phyloP scores from a whole-genome alignment of 2,797 vertebrate genomes.

The Phyllotis vaccarum region DNA sequence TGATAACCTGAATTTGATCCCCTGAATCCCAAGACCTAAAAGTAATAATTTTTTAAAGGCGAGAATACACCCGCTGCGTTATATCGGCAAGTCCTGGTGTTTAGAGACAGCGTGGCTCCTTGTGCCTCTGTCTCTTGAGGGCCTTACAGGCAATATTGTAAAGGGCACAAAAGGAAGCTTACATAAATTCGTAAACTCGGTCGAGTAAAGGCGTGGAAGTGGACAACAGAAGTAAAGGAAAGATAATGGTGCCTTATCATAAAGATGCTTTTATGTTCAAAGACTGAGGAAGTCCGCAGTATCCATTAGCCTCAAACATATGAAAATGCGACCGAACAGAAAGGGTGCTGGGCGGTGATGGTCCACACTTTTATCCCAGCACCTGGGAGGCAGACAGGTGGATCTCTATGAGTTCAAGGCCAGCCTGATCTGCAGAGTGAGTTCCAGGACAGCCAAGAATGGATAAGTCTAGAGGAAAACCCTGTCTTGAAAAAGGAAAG shows the following conservation, averaged over 20 bases:
- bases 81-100: background rate
- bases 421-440: background rate
- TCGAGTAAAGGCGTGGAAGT: background rate
- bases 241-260: constrained; percentile 6
- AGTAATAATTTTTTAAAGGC: background rate
- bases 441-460: background rate
- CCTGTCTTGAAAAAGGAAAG: background rate
- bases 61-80: background rate
- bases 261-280: constrained; percentile 31
- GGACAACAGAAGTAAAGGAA: constrained; percentile 3
- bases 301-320: background rate
- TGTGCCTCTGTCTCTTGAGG: background rate
- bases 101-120: background rate
- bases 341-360: background rate
- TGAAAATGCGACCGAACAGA: background rate
- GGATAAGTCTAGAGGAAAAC: background rate
- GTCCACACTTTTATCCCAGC: background rate
- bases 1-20: background rate
- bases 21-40: background rate
- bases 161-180: constrained; percentile 11
- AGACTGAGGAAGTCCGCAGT: background rate
- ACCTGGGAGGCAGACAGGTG: background rate
- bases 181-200: background rate
- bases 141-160: background rate
- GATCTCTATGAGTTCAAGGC: background rate